Base-by-base conservation (phyloP, 2,888 invertebrate species). In the Cyrtodaria siliqua region DNA sequence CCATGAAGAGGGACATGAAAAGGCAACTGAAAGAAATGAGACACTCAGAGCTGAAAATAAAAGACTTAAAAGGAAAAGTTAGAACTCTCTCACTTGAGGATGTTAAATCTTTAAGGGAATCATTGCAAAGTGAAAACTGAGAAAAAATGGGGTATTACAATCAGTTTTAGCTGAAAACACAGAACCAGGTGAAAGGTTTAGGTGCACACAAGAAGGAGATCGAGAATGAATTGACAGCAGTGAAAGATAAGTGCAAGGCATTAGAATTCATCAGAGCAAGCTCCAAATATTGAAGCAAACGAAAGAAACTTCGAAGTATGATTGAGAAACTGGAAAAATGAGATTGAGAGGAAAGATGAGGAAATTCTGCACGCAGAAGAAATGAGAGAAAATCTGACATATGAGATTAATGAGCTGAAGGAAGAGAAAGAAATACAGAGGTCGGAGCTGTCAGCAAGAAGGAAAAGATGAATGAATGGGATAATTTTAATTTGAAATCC, bases 391-490 rank as follows among this genome's bases (percentile, higher is more conserved):
- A 86, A 83, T 49, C 49, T 85, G 18, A 69, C 77, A 18, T 88
- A 88, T 75, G 83, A 85, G 66, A 50, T 86, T 14, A 83, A 82
- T 71, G 86, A 87, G 60, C 53, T 86, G 16, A 82, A 83, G 59
- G 86, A 85, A 56, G 88, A 88, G 49, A 86, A 86, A 29, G 86
- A 86, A 44, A 79, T 82, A 18, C 40, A 79, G 24, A 61, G 71
- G 20, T 60, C 59, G 27, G 85, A 86, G 52, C 42, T 84, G 14
- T 69, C 81, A 69, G 52, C 33, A 67, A 82, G 73, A 72, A 86
- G 42, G 84, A 86, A 23, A 83, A 86, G 57, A 60, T 87, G 68
- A 77, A 77, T 24, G 92, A 92, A 73, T 92, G 92, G 91, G 91
- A 91, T 53, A 81, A 81, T 55, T 75, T 91, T n/a, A n/a, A 72